phyloP scores from a whole-genome alignment of 2,797 vertebrate species.

The Dallia pectoralis region DNA sequence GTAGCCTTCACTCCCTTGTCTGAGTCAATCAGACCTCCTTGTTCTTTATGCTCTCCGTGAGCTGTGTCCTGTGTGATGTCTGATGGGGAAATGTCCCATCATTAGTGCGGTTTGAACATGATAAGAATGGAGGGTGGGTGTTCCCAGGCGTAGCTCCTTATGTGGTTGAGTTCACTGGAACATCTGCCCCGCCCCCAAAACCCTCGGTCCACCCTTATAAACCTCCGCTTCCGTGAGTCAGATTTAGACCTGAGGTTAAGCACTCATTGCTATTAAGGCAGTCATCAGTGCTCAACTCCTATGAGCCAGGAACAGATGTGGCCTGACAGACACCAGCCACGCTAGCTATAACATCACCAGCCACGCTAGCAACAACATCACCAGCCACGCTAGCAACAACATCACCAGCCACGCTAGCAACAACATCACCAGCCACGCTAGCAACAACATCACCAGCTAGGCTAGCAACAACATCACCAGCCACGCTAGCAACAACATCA shows the following conservation, averaged over 20 bases:
- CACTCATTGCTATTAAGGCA: constrained; percentile 44
- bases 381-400: background rate
- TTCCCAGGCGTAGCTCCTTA: background rate
- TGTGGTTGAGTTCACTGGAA: constrained; percentile 22
- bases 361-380: background rate
- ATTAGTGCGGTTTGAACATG: background rate
- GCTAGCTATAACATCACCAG: too few relatives aligned
- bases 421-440: constrained; percentile 6
- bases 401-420: background rate
- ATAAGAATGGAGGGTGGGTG: background rate
- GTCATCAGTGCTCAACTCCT: background rate
- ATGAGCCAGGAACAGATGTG: constrained; percentile 11
- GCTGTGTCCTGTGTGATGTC: constrained; percentile 2
- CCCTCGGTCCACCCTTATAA: constrained; percentile 14
- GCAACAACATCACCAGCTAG: background rate
- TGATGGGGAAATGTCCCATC: background rate
- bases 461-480: background rate
- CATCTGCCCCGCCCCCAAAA: constrained; percentile 19
- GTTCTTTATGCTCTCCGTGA: constrained; percentile 6
- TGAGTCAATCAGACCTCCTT: background rate
- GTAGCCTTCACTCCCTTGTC: background rate
- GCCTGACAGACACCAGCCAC: background rate
- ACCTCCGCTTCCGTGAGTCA: constrained; percentile 30
- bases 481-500: background rate
- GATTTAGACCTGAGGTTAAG: constrained; percentile 9